Evolutionary conservation across 2,797 vertebrate genomes (phyloP), one percentile per base, ranked within the genome.

Genomic region (Clamator glandarius): DNA sequence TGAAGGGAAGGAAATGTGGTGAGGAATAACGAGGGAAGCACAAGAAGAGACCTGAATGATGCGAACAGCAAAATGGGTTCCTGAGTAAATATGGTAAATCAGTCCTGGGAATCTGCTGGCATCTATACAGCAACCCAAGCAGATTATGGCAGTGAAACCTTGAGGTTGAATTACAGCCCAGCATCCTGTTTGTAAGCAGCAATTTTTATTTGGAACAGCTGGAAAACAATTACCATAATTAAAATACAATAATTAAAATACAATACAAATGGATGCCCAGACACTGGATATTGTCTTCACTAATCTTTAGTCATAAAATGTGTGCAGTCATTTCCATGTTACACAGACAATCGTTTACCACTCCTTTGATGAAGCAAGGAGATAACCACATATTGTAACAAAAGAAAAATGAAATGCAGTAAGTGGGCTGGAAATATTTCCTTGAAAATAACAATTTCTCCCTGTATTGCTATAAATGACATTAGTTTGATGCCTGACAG

Each of bases 141-240:
- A 89, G 48, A 87, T 89, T 89, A 59, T 23, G 36, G 39, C 57
- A 89, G 9, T 15, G 69, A 92, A 96, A 74, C 73, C 76, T 87
- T 93, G 77, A 89, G 73, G 63, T 48, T 91, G 55, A 96, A 94
- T 96, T 95, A 80, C 17, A 86, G 66, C 57, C 90, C 36, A 24
- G 6, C 74, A 11, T 69, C 83, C 51, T 79, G 66, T 87, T 88
- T 62, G 66, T 8, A 92, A 41, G 61, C 75, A 91, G 74, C 58
- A 55, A 20, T 58, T 92, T 96, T 89, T 85, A 91, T 82, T 93
- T 88, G 74, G 52, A 95, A 87, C 74, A 93, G 78, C 77, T 92
- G 90, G 84, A 94, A 96, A 90, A 95, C 84, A 96, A 92, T 95
- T 92, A 41, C 20, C 63, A 80, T 20, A 46, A 74, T 95, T 96